These are phyloP conservation scores for Glossophaga mutica DNA, from an alignment of 2,797 vertebrate species.

Conservation along the genomic window DNA sequence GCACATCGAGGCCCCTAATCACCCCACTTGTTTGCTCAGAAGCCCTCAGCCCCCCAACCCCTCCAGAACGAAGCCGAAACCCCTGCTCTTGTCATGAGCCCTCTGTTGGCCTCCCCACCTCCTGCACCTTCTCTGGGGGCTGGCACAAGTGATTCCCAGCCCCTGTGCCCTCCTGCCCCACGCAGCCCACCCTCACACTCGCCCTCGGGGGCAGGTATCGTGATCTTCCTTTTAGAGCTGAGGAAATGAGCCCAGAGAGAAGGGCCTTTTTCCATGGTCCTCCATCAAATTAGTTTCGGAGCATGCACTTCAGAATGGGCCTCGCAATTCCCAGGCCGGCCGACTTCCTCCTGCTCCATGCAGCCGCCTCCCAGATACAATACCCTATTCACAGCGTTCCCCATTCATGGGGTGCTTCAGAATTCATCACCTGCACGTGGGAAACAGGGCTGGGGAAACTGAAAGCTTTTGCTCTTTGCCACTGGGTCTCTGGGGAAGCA, in stretches of 20 bases:
- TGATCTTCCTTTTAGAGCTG: neutral
- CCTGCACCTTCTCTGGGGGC: neutral
- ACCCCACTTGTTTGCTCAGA: neutral
- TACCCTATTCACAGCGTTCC: neutral
- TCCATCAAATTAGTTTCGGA: neutral
- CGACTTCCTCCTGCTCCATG: neutral
- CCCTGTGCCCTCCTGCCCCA: neutral
- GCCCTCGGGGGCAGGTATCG: neutral
- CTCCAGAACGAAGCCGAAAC: neutral
- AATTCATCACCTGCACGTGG: slow-evolving; percentile 29
- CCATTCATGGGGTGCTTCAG: neutral
- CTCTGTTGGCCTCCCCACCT: neutral
- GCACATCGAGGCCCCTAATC: neutral
- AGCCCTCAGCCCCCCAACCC: neutral
- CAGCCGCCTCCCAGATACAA: neutral
- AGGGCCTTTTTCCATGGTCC: neutral
- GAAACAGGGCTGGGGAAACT: neutral
- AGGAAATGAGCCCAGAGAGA: neutral
- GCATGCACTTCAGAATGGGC: neutral
- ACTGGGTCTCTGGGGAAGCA: neutral
- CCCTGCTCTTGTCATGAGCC: neutral
- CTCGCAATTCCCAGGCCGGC: neutral
- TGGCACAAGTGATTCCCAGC: neutral
- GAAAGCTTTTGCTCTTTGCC: slow-evolving; percentile 1
- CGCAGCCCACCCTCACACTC: neutral